Base-by-base conservation (phyloP, 2,888 invertebrate genomes). In the Oeneis ivallda region DNA sequence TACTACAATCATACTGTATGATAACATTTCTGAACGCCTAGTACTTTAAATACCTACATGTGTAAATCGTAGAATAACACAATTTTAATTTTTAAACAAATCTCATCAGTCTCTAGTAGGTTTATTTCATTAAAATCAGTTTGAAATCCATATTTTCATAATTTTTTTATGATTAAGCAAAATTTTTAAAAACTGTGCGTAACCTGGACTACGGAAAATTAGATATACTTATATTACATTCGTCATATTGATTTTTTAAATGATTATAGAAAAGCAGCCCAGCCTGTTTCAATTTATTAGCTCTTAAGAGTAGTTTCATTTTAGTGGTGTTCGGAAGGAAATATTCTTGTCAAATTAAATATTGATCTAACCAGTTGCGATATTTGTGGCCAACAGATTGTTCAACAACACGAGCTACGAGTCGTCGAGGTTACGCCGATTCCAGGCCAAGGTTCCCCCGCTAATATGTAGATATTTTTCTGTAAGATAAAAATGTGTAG, bases 401-500 rank as follows among this genome's bases (percentile, higher is more conserved):
- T 86, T 83, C 67, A 85, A 83, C 82, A 83, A 83, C 82, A 79
- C 77, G 72, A 76, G 70, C 78, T 78, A 77, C 76, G 70, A 75
- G 72, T 77, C 76, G 75, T 66, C 86, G 87, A 89, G 88, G 89
- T 82, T 85, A 83, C 76, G 73, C 74, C 63, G 75, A 83, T 88
- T 89, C 89, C 85, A 79, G 89, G 90, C 89, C 91, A 90, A 90
- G 91, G 91, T 79, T 82, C 80, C 74, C 76, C 76, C 79, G 82
- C 84, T 87, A 86, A 87, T 85, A 87, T 82, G 78, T 81, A 82
- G 78, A 85, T 83, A 83, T 83, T 84, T 82, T 82, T 84, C 81
- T 81, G 78, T 78, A 77, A 81, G 81, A 84, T 83, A 84, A 81
- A 82, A 77, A 61, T 52, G 26, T 62, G 78, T 81, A 75, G 77